phyloP scores from a whole-genome alignment of 2,888 invertebrate genomes.

The Ormyrus rosae region DNA sequence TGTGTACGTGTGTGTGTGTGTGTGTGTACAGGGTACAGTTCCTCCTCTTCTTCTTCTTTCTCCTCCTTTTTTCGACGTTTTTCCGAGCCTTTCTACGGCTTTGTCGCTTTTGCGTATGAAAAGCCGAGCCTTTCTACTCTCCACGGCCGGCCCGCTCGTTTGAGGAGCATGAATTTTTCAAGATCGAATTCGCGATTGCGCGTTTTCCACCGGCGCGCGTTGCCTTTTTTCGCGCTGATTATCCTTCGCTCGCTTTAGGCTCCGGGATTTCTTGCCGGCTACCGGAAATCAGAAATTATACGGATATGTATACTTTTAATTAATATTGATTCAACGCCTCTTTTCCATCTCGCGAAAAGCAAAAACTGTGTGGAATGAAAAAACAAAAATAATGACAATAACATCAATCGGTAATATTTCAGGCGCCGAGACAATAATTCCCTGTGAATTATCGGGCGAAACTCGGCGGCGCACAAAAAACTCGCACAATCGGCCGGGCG shows the following conservation, averaged over 20 bases:
- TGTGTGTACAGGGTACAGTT: not conserved
- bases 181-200: constrained; percentile 25
- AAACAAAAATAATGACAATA: too few relatives aligned
- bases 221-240: constrained; percentile 4
- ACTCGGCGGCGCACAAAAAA: too few relatives aligned
- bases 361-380: too few relatives aligned
- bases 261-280: too few relatives aligned
- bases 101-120: constrained; percentile 24
- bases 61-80: constrained; percentile 15
- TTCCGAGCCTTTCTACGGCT: not conserved
- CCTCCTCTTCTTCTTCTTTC: not conserved
- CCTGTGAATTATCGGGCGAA: not conserved
- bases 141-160: not conserved
- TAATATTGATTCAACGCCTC: too few relatives aligned
- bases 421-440: not conserved
- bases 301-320: too few relatives aligned
- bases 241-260: too few relatives aligned
- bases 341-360: too few relatives aligned
- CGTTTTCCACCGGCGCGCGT: not conserved
- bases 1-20: constrained; percentile 6
- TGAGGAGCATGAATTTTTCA: constrained; percentile 29
- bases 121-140: not conserved
- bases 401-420: not conserved
- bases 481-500: not conserved
- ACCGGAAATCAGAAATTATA: too few relatives aligned